Conservation (phyloP, 2,888 invertebrate species). For the Chymomyza caudatula region DNA sequence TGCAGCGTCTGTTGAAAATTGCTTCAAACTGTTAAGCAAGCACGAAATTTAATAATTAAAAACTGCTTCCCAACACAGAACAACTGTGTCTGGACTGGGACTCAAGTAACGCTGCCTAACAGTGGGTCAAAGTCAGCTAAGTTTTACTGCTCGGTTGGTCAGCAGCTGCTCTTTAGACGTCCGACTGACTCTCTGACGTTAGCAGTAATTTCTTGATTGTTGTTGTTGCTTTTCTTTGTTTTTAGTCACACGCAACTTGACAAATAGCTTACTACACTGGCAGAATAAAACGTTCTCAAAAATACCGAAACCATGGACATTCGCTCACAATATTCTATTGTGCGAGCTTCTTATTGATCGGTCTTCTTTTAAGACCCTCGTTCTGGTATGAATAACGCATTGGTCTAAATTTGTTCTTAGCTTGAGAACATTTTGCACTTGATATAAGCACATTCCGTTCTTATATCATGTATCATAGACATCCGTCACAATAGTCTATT, state of each 20-base stretch:
- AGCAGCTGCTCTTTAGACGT: not conserved
- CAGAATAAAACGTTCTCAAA: too few relatives aligned
- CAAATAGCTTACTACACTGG: too few relatives aligned
- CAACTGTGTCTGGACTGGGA: not conserved
- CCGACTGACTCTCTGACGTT: not conserved
- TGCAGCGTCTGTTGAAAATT: constrained; percentile 31
- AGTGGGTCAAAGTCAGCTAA: not conserved
- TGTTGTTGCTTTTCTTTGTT: not conserved
- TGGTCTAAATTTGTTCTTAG: too few relatives aligned
- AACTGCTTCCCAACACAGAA: constrained; percentile 13
- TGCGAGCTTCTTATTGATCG: too few relatives aligned
- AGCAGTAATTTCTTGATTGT: not conserved
- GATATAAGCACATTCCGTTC: too few relatives aligned
- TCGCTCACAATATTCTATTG: too few relatives aligned
- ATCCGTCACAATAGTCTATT: too few relatives aligned
- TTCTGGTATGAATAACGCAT: too few relatives aligned
- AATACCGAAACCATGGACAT: too few relatives aligned
- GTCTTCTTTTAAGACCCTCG: too few relatives aligned
- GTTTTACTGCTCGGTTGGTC: not conserved
- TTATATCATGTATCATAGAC: too few relatives aligned
- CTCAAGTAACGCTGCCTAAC: not conserved
- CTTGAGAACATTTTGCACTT: too few relatives aligned
- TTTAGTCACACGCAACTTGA: not conserved
- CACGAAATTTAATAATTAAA: constrained; percentile 37
- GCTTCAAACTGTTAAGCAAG: constrained; percentile 6